phyloP scores from a whole-genome alignment of 1,140 invertebrate species.

The Propsilocerus akamusi region DNA sequence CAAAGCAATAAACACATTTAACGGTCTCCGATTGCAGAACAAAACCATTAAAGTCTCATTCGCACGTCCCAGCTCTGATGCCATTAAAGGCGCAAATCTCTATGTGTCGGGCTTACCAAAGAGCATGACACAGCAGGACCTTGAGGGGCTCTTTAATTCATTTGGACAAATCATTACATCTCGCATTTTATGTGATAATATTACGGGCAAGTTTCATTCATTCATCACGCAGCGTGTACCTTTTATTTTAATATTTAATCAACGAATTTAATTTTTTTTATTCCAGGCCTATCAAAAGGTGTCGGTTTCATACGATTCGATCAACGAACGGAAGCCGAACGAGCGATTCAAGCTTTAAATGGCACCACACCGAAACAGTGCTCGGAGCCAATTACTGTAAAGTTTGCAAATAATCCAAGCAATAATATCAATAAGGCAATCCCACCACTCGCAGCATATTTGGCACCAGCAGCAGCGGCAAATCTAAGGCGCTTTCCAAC shows the following conservation, averaged over 20 bases:
- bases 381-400: conserved; percentile 29
- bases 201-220: conserved; percentile 30
- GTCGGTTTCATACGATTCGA: conserved; percentile 32
- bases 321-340: conserved; percentile 29
- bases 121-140: conserved; percentile 57
- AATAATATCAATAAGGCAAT: conserved; percentile 27
- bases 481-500: conserved; percentile 5
- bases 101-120: conserved; percentile 68
- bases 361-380: conserved; percentile 28
- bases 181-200: conserved; percentile 61
- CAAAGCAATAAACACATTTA: conserved; percentile 59
- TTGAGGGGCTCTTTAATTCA: conserved; percentile 55
- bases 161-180: conserved; percentile 66
- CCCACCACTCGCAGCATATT: conserved; percentile 13
- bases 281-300: conserved; percentile 26
- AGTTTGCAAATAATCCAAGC: conserved; percentile 29
- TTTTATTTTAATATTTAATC: background rate
- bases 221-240: background rate
- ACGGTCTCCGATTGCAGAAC: conserved; percentile 61
- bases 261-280: background rate
- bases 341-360: conserved; percentile 30
- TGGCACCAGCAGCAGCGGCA: conserved; percentile 17
- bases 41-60: conserved; percentile 77
- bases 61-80: conserved; percentile 62
- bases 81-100: conserved; percentile 68